Evolutionary conservation across 2,888 invertebrate genomes (phyloP).

Genomic region (Stictocephala bisonia): DNA sequence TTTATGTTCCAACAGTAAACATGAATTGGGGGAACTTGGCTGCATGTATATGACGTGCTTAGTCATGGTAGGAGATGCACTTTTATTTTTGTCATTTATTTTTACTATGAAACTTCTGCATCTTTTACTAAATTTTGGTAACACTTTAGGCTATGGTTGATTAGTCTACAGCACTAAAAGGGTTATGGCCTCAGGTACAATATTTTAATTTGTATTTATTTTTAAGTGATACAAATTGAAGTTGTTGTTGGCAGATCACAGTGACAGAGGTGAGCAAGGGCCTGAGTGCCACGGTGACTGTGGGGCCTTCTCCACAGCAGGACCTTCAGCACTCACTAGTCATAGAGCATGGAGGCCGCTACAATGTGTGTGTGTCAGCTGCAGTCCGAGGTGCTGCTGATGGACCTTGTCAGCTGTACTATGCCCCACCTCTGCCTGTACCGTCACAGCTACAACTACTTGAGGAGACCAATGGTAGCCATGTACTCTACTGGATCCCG

Average conservation of each 20-base stretch:
- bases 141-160: no score
- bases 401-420: slow-evolving; percentile 65
- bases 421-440: slow-evolving; percentile 70
- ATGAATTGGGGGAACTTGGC: no score
- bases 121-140: no score
- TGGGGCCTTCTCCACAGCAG: slow-evolving; percentile 65
- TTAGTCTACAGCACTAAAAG: no score
- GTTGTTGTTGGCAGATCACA: slow-evolving; percentile 64
- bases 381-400: slow-evolving; percentile 58
- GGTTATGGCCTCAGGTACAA: no score
- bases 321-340: slow-evolving; percentile 61
- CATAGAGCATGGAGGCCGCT: slow-evolving; percentile 68
- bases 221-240: not conserved
- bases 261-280: slow-evolving; percentile 67
- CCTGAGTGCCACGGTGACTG: slow-evolving; percentile 65
- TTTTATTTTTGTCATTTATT: no score
- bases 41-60: no score
- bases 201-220: not conserved
- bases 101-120: no score
- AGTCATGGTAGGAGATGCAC: no score
- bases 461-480: slow-evolving; percentile 71
- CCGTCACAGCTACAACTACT: slow-evolving; percentile 74
- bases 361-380: slow-evolving; percentile 68
- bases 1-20: no score
- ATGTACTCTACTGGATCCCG: slow-evolving; percentile 75